Evolutionary conservation across 2,113 vertebrate species (phyloP), one percentile per base, ranked within the genome.

Genomic region (Vimba vimba): DNA sequence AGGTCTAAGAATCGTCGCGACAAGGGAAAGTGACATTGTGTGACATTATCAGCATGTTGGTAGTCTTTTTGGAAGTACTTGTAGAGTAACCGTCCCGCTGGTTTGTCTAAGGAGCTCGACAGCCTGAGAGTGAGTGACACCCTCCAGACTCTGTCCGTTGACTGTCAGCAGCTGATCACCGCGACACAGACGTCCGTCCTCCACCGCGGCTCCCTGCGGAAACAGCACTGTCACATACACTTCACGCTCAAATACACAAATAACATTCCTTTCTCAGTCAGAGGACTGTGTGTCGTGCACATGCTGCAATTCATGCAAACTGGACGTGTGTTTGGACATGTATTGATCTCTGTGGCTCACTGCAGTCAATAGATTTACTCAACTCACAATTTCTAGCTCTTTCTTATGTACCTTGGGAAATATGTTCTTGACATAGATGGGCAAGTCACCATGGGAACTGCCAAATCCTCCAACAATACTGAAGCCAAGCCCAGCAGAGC

Each of bases 81-180:
- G 97, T 66, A 97, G 89, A 23, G 96, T 96, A 74, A 99, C 96
- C 0, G 94, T 93, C 89, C 96, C 97, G 88, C 96, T 97, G 66
- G 96, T 97, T 87, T 94, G 95, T 92, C 98, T 98, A 45, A 99
- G 94, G 89, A 97, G 94, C 87, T 96, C 94, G 79, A 97, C 96
- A 0, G 97, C 97, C 90, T 98, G 96, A 64, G 96, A 94, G 0
- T 98, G 97, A 71, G 96, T 97, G n/a, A 96, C 95, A 0, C 97
- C 97, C 91, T 98, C 96, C 87, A 99, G 95, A 85, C 96, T 96
- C 89, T 96, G 96, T 55, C 97, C 97, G 2, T 98, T 99, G 89
- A 98, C 97, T 62, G 96, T 96, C 68, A 98, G 95, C 87, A 99
- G 97, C 91, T 97, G 97, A 92, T 99, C 97, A 0, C 98, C 97